Evolutionary conservation across 2,888 invertebrate species (phyloP), one percentile per base, ranked within the genome.

Genomic region (Orchestes rusci): DNA sequence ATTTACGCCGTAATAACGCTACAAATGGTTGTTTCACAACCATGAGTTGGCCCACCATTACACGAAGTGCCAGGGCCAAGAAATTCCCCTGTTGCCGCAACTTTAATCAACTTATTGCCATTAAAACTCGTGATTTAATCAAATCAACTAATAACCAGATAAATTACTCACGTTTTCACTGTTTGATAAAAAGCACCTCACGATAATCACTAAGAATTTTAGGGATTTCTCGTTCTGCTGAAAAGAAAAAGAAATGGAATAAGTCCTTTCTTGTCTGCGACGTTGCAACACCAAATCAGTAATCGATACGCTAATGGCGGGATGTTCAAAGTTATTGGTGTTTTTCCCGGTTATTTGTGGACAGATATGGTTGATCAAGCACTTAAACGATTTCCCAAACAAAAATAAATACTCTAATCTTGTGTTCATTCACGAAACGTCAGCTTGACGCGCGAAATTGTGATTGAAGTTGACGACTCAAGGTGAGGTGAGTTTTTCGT

Each of bases 141-240:
- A 12, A 10, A 8, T 23, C 23, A 23, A 28, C 60, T 34, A 65
- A 66, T 47, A 55, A 51, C 52, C 47, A 49, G 20, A 45, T 33
- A 42, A 46, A 31, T 40, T 60, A 69, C 69, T 68, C 60, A 69
- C 69, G 62, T 68, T 63, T 62, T 65, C 62, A 68, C 69, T 61
- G 63, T 64, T 67, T 62, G 63, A 61, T 63, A 65, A 67, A 66
- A 68, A 67, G 61, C 66, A 66, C 66, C 63, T 61, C 64, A 63
- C 64, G 62, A 66, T 60, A 62, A 61, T 43, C 61, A 63, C 58
- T 59, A 61, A 53, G 57, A 61, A 51, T 45, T 51, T 48, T 36
- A 36, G 16, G 35, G 42, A 49, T 29, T 43, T 45, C 46, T 48
- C 42, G 39, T 41, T 45, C 42, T 39, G 47, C 23, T 5, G 10